Evolutionary conservation across 1,140 invertebrate genomes (phyloP), one percentile per base, ranked within the genome.

Genomic region (Babylonia areolata): DNA sequence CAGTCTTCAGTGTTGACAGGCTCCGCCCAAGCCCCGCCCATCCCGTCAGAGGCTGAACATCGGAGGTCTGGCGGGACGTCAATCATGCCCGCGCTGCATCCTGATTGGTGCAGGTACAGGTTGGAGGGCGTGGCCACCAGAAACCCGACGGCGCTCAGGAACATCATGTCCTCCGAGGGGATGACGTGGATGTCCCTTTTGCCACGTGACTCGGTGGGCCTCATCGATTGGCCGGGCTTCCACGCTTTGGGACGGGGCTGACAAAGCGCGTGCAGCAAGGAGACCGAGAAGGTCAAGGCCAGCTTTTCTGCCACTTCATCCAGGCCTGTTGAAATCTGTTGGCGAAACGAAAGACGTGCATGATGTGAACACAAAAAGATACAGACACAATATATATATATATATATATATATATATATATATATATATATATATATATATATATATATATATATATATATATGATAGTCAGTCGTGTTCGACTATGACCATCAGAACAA

Each of bases 201-300:
- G 17, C 88, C 89, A 46, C 87, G 37, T 20, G 42, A 64, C 17
- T 42, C 31, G 2, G 78, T 31, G 17, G 86, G 86, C 31, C 83
- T 46, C 20, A 87, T 35, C n/a, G 85, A 80, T 3, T 91, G 40
- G 11, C 89, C 89, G 37, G 92, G 91, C 81, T 90, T 77, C 90
- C 90, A 92, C 58, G 81, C 84, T 5, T 77, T 77, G 15, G 91
- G 91, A 15, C 90, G 88, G 23, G 93, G 93, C 88, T 93, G 92
- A 81, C 92, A 93, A 9, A 94, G 89, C 28, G 93, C 92, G 87
- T 93, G 92, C 1, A 94, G 89, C 42, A 94, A 87, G 12, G 92
- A 91, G 6, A 93, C 86, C 64, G 84, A 87, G 64, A 93, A 92
- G n/a, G 90, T 87, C 51, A 93, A 51, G 37, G 90, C 92, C 3